Evolutionary conservation across 1,140 invertebrate genomes (phyloP).

Genomic region (Ceratina calcarata): DNA sequence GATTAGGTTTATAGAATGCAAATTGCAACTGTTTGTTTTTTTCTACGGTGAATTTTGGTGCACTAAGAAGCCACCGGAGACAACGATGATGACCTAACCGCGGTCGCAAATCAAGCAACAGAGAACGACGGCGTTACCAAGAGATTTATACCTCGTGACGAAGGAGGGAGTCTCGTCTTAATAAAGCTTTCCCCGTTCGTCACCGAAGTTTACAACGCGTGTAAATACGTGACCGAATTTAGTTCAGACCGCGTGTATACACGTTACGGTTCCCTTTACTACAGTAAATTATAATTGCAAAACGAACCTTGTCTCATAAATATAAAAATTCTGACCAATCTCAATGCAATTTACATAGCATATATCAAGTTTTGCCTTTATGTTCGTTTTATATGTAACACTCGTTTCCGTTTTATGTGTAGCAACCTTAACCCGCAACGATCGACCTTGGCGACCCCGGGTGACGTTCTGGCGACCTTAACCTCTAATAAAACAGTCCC

Average conservation of each 20-base stretch:
- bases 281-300: no score
- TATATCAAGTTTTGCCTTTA: no score
- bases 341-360: no score
- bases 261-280: no score
- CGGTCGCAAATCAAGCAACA: conserved; percentile 32
- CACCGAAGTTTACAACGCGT: conserved; percentile 26
- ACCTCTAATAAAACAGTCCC: no score
- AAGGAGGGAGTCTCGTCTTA: conserved; percentile 23
- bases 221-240: conserved; percentile 45
- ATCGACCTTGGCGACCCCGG: no score
- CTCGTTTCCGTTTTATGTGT: no score
- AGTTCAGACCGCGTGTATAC: neutral
- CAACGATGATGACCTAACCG: conserved; percentile 21
- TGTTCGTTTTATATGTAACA: no score
- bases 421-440: no score
- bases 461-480: no score
- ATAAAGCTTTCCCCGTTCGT: conserved; percentile 38
- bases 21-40: neutral
- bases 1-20: neutral
- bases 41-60: neutral
- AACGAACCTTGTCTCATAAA: no score
- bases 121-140: conserved; percentile 25
- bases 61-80: neutral
- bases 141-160: conserved; percentile 33
- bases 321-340: no score